Conservation (phyloP, 2,113 vertebrate species). For the rabbit (Oryctolagus cuniculus) region DNA sequence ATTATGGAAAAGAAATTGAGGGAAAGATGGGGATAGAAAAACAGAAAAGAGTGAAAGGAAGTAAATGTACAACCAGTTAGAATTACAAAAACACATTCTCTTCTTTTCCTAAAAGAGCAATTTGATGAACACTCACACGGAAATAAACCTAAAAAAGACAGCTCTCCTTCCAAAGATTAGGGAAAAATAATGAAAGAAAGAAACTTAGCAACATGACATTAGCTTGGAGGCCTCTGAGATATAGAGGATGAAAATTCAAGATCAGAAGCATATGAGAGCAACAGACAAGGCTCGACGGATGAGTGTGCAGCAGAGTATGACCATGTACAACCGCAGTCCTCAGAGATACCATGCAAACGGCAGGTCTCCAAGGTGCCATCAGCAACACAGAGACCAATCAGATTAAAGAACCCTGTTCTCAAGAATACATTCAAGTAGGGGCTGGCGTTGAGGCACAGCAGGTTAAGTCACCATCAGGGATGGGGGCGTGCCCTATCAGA, state of each 20-base stretch:
- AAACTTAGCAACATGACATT: background rate
- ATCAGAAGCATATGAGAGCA: background rate
- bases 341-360: background rate
- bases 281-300: background rate
- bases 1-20: background rate
- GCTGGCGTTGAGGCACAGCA: no score
- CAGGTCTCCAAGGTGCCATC: background rate
- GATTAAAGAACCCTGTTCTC: background rate
- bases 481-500: no score
- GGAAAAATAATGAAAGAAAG: background rate
- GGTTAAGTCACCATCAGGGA: no score
- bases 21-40: background rate
- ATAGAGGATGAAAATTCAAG: slow-evolving; percentile 67
- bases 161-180: slow-evolving; percentile 48
- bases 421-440: background rate
- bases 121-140: background rate
- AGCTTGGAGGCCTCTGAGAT: slow-evolving; percentile 44
- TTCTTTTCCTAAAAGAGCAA: background rate
- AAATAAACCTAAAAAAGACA: background rate
- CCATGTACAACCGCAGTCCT: background rate
- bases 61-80: background rate
- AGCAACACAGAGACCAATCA: background rate
- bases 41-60: background rate
- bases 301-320: fast-evolving
- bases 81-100: background rate